Conservation (phyloP, 2,797 vertebrate genomes). For the Halcyon smyrnensis region DNA sequence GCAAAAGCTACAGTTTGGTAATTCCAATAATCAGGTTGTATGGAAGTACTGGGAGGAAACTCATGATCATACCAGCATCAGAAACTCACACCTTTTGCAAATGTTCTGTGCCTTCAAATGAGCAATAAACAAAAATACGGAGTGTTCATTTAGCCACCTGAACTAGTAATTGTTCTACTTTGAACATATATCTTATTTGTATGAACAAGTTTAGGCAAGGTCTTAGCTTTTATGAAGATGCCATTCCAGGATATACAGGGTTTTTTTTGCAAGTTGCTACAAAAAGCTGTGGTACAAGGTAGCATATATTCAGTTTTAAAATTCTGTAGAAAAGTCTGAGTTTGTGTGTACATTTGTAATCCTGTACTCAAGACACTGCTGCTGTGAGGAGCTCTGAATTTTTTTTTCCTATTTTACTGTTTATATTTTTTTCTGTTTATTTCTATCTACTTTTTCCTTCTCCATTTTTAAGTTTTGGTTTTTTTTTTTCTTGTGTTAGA, state of each 20-base stretch:
- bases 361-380: neutral
- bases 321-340: neutral
- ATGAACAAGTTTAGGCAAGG: neutral
- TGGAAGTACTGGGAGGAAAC: neutral
- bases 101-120: neutral
- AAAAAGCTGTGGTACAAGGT: neutral
- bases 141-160: neutral
- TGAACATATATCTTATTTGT: neutral
- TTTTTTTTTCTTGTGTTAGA: neutral
- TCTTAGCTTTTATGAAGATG: neutral
- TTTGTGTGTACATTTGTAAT: neutral
- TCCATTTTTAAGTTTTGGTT: neutral
- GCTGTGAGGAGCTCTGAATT: neutral
- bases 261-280: neutral
- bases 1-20: neutral
- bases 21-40: neutral
- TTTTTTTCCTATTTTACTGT: neutral
- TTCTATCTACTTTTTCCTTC: neutral
- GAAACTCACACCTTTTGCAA: neutral
- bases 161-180: neutral
- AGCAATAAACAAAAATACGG: neutral
- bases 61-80: neutral
- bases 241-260: neutral
- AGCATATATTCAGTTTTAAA: neutral
- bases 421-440: neutral